Percentiles rank a stretch among this genome's conserved stretches.
Conservation (phyloP, 2,888 invertebrate genomes). For the Dione vanillae region DNA sequence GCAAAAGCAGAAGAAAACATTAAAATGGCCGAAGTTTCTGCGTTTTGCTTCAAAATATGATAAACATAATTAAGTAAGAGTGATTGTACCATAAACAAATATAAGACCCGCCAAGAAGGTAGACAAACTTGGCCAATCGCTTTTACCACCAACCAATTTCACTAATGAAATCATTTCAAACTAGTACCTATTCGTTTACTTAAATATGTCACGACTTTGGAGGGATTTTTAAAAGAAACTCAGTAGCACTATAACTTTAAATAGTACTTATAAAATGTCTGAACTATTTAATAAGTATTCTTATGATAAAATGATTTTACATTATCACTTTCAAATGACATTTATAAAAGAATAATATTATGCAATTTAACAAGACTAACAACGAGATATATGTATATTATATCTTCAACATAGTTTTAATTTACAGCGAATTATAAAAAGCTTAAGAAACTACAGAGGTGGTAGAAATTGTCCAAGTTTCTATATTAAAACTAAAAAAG, state of each 20-base stretch:
- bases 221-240: conserved; percentile 36
- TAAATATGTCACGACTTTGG: conserved; percentile 38
- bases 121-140: conserved; percentile 59
- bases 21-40: conserved; percentile 28
- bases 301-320: too few relatives aligned
- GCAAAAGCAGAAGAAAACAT: conserved; percentile 41
- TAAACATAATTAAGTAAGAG: conserved; percentile 17
- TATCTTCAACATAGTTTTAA: conserved; percentile 2
- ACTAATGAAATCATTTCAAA: conserved; percentile 76
- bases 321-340: too few relatives aligned
- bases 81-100: conserved; percentile 26
- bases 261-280: neutral
- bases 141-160: conserved; percentile 75
- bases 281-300: too few relatives aligned
- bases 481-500: conserved; percentile 67
- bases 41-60: conserved; percentile 28
- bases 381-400: too few relatives aligned
- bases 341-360: too few relatives aligned
- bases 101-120: conserved; percentile 44
- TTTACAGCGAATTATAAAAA: conserved; percentile 33
- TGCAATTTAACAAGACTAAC: too few relatives aligned
- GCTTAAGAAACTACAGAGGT: conserved; percentile 39
- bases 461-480: conserved; percentile 47
- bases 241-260: neutral
- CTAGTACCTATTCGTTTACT: conserved; percentile 51